Conservation (phyloP, 1,140 invertebrate genomes). For the Drosophila kepulauana region DNA sequence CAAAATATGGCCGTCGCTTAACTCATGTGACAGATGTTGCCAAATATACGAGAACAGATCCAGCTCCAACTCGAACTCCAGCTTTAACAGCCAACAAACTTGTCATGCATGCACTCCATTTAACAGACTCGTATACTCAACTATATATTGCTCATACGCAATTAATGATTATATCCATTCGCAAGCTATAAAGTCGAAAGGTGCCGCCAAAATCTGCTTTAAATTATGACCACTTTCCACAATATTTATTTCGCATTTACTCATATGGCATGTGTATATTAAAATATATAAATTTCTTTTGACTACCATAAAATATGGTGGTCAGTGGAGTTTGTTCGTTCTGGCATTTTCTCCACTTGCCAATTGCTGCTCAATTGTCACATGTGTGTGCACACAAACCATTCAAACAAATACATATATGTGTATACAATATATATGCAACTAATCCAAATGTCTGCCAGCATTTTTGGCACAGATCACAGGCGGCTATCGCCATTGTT, state of each 20-base stretch:
- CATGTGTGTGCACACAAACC: not conserved
- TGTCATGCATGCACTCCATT: not conserved
- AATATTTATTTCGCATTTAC: not conserved
- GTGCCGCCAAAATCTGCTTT: not conserved
- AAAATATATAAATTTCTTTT: not conserved
- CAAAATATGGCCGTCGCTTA: conserved; percentile 29
- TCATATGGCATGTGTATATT: not conserved
- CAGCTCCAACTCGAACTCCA: not conserved
- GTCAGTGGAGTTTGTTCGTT: not conserved
- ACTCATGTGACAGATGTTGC: conserved; percentile 29
- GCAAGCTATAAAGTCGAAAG: not conserved
- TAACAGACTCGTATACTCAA: not conserved
- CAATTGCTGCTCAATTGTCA: conserved; percentile 19
- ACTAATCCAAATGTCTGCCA: conserved; percentile 19
- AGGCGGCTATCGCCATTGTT: conserved; percentile 17
- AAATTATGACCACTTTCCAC: not conserved
- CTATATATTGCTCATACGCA: not conserved
- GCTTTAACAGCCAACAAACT: not conserved
- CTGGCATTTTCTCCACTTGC: not conserved
- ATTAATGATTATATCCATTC: conserved; percentile 9
- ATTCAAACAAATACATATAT: too few species aligned
- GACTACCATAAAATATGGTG: not conserved
- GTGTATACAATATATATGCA: not conserved
- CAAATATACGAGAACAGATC: conserved; percentile 11
- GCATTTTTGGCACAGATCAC: conserved; percentile 40